Conservation (phyloP, 1,140 invertebrate species). For the Diabrotica undecimpunctata region DNA sequence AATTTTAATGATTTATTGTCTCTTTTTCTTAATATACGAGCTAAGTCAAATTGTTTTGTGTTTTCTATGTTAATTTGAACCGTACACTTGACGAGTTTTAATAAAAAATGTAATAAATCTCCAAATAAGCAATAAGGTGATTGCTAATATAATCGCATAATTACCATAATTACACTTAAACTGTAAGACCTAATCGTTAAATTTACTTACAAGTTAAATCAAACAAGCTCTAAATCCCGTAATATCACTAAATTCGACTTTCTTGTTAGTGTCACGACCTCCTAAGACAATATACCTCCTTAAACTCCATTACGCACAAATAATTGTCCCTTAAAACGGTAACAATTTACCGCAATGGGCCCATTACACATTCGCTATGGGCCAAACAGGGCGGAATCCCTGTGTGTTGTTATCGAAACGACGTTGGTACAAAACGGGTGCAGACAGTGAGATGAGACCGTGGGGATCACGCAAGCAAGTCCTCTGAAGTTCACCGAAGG, state of each 20-base stretch:
- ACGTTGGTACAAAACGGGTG: background rate
- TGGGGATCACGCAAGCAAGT: conserved; percentile 5
- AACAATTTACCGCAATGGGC: background rate
- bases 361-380: conserved; percentile 6
- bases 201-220: background rate
- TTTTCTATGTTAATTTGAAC: no score
- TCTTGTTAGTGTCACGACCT: background rate
- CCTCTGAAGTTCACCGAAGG: background rate
- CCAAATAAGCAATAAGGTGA: no score
- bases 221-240: background rate
- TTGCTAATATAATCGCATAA: no score
- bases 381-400: conserved; percentile 7
- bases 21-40: no score
- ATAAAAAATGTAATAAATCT: no score
- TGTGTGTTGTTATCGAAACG: conserved; percentile 8
- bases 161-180: background rate
- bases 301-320: background rate
- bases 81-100: no score
- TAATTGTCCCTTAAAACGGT: background rate
- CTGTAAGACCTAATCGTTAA: background rate
- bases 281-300: background rate
- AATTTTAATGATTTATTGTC: no score
- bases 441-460: background rate
- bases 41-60: no score
- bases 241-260: background rate